phyloP scores from a whole-genome alignment of 2,797 vertebrate species.

The Gymnocypris eckloni region DNA sequence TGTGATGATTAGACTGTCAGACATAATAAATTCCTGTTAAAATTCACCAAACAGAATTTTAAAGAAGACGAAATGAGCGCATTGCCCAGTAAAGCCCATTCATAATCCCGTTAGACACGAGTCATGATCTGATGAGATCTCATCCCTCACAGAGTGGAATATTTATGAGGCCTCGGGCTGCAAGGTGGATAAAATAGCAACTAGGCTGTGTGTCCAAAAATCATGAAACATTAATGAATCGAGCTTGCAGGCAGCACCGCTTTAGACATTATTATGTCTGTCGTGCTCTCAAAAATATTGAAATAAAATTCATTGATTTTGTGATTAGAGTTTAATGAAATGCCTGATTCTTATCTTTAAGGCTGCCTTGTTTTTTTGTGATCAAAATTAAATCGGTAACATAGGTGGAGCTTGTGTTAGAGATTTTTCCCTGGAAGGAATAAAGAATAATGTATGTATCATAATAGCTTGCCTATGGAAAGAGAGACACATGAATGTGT shows the following conservation, averaged over 20 bases:
- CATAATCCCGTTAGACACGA: constrained; percentile 33
- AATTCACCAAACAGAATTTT: constrained; percentile 1
- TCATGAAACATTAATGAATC: constrained; percentile 43
- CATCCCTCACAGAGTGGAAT: constrained; percentile 37
- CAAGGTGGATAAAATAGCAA: constrained; percentile 39
- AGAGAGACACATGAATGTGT: background rate
- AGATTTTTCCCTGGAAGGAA: background rate
- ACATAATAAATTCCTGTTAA: constrained; percentile 5
- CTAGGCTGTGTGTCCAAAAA: constrained; percentile 4
- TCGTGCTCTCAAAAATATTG: background rate
- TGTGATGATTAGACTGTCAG: constrained; percentile 8
- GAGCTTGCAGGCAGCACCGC: background rate
- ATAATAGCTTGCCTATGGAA: background rate
- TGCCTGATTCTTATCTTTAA: background rate
- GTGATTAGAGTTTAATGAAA: constrained; percentile 42
- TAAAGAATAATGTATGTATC: background rate
- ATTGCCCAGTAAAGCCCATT: constrained; percentile 11
- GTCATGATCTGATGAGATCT: constrained; percentile 45
- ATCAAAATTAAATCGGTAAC: constrained; percentile 24
- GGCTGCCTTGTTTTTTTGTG: background rate
- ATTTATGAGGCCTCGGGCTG: constrained; percentile 40
- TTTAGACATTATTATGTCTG: constrained; percentile 39
- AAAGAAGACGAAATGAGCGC: constrained; percentile 14
- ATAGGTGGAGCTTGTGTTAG: background rate
- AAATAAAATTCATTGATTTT: constrained; percentile 40